Base-by-base conservation (phyloP, 1,140 invertebrate genomes). In the Lepeophtheirus salmonis region DNA sequence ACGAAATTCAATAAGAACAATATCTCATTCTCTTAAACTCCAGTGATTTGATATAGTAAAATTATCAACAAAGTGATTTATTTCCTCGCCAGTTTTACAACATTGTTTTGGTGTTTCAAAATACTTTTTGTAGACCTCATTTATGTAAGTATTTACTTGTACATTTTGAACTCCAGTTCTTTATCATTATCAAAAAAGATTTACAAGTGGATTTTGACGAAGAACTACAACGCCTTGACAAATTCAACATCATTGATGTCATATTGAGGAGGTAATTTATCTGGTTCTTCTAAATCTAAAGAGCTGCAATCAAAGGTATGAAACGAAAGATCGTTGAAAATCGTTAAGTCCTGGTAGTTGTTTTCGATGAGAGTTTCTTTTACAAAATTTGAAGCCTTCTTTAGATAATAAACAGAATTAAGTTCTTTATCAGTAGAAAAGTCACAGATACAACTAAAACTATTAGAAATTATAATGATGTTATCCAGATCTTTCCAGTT, bases 1-100 rank as follows among this genome's bases (percentile, higher is more conserved):
- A 65, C 79, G 77, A 68, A 80, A 89, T 50, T 81, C 76, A 6
- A 69, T 68, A 62, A 79, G 76, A n/a, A 89, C 78, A 68, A 83
- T 79, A 63, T 79, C 75, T 64, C 80, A 80, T 58, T 73, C 72
- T 62, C 83, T 75, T 0, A 73, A 70, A 64, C 83, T 83, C 50
- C 74, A 69, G 48, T 89, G 70, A 67, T 88, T n/a, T n/a, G n/a
- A 86, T 65, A 79, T 81, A 3, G 79, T 70, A 68, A 89, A 90
- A 0, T 81, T 83, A 48, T 80, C 74, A 0, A 79, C 85, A 61
- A 80, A 69, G 57, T 74, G 78, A 57, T 80, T 72, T 66, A 86
- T 78, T 68, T 89, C 86, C 68, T 85, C 79, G 63, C 78, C 76
- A 0, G 82, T 83, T 68, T 84, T 86, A 66, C 86, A 90, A 0